phyloP scores from a whole-genome alignment of 2,888 invertebrate genomes.

The Andrena marginata region DNA sequence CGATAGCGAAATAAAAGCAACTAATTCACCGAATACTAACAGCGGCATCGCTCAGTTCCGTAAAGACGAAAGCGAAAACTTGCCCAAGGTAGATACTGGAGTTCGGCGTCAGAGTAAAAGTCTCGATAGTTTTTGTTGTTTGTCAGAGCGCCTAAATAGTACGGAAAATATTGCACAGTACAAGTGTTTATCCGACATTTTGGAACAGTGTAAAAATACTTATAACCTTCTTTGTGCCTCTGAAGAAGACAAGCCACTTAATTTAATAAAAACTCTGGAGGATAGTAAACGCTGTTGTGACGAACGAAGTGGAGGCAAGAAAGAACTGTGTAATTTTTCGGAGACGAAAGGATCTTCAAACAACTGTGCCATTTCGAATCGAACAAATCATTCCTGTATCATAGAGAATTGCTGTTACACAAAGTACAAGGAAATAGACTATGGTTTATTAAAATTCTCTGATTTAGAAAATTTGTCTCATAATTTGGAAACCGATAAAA shows the following conservation, averaged over 20 bases:
- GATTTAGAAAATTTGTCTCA: constrained; percentile 59
- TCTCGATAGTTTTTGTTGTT: constrained; percentile 29
- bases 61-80: constrained; percentile 31
- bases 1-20: constrained; percentile 23
- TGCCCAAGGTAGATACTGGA: constrained; percentile 17
- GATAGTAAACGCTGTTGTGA: constrained; percentile 26
- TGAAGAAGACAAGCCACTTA: constrained; percentile 55
- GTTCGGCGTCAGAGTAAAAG: constrained; percentile 20
- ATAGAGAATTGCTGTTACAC: constrained; percentile 50
- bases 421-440: constrained; percentile 68
- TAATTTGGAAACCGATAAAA: constrained; percentile 47
- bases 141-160: constrained; percentile 34
- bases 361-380: constrained; percentile 46
- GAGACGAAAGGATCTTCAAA: constrained; percentile 24
- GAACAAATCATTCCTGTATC: constrained; percentile 64
- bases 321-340: constrained; percentile 32
- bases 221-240: constrained; percentile 37
- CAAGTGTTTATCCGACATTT: constrained; percentile 40
- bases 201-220: constrained; percentile 42
- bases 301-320: constrained; percentile 22
- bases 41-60: neutral
- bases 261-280: constrained; percentile 55
- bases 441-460: constrained; percentile 69
- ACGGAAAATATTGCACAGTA: constrained; percentile 32
- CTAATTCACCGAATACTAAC: constrained; percentile 33